A percentile compares a stretch with the other conserved stretches of the same genome.
Evolutionary conservation across 2,888 invertebrate genomes (phyloP).

Genomic region (Cheilosia scutellata): DNA sequence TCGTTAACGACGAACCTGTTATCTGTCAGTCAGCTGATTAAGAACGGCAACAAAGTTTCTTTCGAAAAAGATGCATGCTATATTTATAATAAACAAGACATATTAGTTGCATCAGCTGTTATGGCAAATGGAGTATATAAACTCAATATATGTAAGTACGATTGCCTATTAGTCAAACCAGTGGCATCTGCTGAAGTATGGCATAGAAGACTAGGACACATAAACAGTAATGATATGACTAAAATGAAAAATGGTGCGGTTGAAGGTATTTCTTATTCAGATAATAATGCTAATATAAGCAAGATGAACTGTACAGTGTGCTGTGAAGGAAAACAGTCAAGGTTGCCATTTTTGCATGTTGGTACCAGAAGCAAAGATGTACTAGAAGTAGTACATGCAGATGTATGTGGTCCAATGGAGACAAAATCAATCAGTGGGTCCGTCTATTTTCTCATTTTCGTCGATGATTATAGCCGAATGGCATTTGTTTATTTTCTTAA

Average conservation of each 20-base stretch:
- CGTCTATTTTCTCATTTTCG: constrained; percentile 80
- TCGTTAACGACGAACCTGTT: constrained; percentile 1
- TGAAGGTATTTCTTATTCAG: neutral
- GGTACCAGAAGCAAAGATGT: neutral
- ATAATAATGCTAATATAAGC: constrained; percentile 15
- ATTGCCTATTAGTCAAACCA: constrained; percentile 6
- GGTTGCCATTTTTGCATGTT: too few species aligned
- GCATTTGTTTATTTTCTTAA: constrained; percentile 78
- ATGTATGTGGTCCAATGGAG: constrained; percentile 79
- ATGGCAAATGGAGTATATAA: neutral
- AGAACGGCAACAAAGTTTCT: neutral
- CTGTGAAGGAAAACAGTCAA: neutral
- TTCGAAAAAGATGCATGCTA: neutral
- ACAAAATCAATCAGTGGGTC: constrained; percentile 78
- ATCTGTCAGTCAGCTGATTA: neutral
- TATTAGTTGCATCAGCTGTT: too few species aligned
- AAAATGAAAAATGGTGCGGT: constrained; percentile 23
- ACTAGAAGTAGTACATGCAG: constrained; percentile 33
- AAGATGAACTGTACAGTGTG: constrained; percentile 29
- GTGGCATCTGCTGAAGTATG: neutral
- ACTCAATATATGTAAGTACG: constrained; percentile 1
- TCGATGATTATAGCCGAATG: constrained; percentile 78
- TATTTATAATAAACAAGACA: neutral
- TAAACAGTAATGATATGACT: constrained; percentile 13
- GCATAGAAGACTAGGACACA: neutral